A percentile compares a stretch with the other conserved stretches of the same genome.
Evolutionary conservation across 2,113 vertebrate genomes (phyloP).

Genomic region (Petrocephalus zakoni): DNA sequence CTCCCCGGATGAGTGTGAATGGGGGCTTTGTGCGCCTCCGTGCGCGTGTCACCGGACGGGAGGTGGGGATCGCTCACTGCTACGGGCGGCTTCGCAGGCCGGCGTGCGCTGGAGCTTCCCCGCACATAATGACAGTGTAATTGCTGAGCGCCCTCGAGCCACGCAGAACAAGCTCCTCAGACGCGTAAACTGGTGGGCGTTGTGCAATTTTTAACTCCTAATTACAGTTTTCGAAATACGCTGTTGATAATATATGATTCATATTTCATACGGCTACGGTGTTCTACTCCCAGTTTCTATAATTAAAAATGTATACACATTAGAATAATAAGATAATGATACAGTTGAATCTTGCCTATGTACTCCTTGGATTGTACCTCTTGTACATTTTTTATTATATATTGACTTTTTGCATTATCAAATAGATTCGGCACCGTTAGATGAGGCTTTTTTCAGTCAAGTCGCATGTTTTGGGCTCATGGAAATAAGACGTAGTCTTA

Average conservation of each 20-base stretch:
- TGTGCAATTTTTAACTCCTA: neutral
- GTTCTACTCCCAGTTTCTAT: neutral
- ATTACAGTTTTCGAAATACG: neutral
- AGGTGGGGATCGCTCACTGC: neutral
- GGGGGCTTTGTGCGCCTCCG: neutral
- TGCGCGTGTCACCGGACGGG: neutral
- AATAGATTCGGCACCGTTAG: neutral
- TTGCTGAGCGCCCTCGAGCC: neutral
- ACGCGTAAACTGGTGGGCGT: conserved; percentile 9
- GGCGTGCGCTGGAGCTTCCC: neutral
- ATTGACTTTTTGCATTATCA: neutral
- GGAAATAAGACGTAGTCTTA: neutral
- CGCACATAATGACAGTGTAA: neutral
- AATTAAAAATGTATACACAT: neutral
- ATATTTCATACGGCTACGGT: neutral
- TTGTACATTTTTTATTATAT: neutral
- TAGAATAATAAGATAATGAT: neutral
- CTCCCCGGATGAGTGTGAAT: neutral
- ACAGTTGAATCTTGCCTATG: neutral
- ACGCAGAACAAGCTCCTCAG: neutral
- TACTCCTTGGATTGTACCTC: neutral
- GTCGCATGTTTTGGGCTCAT: neutral
- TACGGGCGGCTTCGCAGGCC: neutral
- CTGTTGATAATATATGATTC: neutral
- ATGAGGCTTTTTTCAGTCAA: neutral